Evolutionary conservation across 2,888 invertebrate genomes (phyloP), one percentile per base, ranked within the genome.

Genomic region (Sepioteuthis lessoniana): DNA sequence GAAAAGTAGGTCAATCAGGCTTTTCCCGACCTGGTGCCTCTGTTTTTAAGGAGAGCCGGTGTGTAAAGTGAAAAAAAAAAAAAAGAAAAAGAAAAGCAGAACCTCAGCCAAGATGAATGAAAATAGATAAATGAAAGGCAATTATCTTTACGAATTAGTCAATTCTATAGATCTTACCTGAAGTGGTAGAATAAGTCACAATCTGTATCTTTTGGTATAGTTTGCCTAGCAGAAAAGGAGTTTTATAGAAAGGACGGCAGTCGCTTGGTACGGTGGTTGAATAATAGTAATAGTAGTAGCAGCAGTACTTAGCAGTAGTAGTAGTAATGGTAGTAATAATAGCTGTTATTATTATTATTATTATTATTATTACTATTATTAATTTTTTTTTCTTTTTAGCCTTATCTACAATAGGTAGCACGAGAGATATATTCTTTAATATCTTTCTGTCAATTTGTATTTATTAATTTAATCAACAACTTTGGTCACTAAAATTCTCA

Each of bases 31-130:
- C 76, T 76, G 76, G 76, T 76, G n/a, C 76, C 76, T 76, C 76
- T n/a, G 76, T 76, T 76, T 76, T 76, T n/a, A 76, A n/a, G n/a
- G 76, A 76, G n/a, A 35, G n/a, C 76, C 76, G 76, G n/a, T 76
- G 76, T n/a, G 13, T 76, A 35, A 8, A 60, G 8, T 76, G 42
- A 42, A 42, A 42, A 42, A 42, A 42, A 42, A n/a, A 42, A 7
- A 42, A 42, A 42, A 42, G 42, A 42, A 42, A 42, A 42, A 42
- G 42, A 42, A 42, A 76, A 76, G n/a, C 16, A 76, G n/a, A n/a
- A 25, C n/a, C n/a, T n/a, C 1, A 35, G 19, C n/a, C n/a, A 35
- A 76, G 25, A 76, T 13, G 10, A 76, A 76, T n/a, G 8, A 0
- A 25, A 50, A 50, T 50, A 50, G 16, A 76, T 76, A n/a, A 76